Evolutionary conservation across 2,113 vertebrate genomes (phyloP).

Genomic region (Heloderma charlesbogerti): DNA sequence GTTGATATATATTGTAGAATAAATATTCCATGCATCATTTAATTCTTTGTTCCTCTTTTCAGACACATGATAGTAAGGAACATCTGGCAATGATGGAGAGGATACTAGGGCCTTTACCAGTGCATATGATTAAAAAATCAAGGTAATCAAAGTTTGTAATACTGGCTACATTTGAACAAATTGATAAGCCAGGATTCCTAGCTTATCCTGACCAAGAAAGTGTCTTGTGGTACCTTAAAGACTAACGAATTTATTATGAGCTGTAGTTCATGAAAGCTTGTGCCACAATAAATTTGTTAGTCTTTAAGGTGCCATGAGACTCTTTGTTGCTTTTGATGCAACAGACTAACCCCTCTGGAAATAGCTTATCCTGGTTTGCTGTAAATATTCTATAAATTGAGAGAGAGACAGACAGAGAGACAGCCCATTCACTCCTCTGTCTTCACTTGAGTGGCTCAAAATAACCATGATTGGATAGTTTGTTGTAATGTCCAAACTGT

Average conservation of each 20-base stretch:
- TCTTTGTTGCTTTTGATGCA: no score
- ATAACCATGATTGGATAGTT: neutral
- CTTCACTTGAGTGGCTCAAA: neutral
- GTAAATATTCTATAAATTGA: no score
- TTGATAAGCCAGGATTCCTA: neutral
- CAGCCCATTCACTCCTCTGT: neutral
- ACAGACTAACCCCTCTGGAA: no score
- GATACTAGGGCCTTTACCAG: conserved; percentile 91
- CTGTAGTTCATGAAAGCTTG: no score
- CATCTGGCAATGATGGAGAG: conserved; percentile 99
- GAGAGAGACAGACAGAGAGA: no score
- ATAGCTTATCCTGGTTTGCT: neutral
- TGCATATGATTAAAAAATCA: conserved; percentile 92
- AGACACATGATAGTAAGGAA: conserved; percentile 98
- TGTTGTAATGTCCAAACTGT: neutral
- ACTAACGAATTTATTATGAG: no score
- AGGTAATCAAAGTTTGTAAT: conserved; percentile 73
- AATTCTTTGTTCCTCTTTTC: conserved; percentile 41
- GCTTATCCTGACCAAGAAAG: neutral
- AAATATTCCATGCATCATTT: neutral
- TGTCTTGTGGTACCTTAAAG: no score
- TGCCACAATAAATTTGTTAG: no score
- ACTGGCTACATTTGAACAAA: neutral
- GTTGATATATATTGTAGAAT: neutral
- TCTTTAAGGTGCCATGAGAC: no score